A percentile compares a stretch with the other conserved stretches of the same genome.
phyloP scores from a whole-genome alignment of 2,797 vertebrate species.

The Echeneis naucrates region DNA sequence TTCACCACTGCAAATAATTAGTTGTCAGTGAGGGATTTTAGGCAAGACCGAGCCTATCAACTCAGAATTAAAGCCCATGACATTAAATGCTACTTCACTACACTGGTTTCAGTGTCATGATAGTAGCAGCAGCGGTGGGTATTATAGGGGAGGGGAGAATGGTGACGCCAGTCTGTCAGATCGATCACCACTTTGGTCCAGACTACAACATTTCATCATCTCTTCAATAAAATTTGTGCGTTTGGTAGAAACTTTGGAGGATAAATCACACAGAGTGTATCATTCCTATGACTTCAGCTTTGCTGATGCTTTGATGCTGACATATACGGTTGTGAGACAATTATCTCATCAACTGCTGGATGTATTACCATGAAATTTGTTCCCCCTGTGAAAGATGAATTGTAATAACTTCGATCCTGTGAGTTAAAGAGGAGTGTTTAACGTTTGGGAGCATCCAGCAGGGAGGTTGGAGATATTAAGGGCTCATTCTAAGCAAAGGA shows the following conservation, averaged over 20 bases:
- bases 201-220: neutral
- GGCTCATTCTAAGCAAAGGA: no score
- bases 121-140: neutral
- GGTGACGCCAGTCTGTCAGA: neutral
- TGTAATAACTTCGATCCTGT: neutral
- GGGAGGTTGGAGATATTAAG: no score
- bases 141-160: neutral
- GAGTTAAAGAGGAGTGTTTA: no score
- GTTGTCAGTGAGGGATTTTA: slow-evolving; percentile 19
- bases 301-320: neutral
- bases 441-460: no score
- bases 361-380: neutral
- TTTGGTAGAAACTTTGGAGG: neutral
- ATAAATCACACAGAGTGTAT: neutral
- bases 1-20: slow-evolving; percentile 65
- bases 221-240: neutral
- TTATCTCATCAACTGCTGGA: neutral
- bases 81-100: slow-evolving; percentile 7
- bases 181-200: neutral
- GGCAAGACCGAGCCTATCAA: slow-evolving; percentile 46
- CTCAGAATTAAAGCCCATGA: slow-evolving; percentile 24
- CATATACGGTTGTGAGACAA: neutral
- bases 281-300: neutral
- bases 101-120: slow-evolving; percentile 11
- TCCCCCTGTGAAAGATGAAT: neutral